Base-by-base conservation (phyloP, 1,140 invertebrate genomes). In the Drosophila ambigua region DNA sequence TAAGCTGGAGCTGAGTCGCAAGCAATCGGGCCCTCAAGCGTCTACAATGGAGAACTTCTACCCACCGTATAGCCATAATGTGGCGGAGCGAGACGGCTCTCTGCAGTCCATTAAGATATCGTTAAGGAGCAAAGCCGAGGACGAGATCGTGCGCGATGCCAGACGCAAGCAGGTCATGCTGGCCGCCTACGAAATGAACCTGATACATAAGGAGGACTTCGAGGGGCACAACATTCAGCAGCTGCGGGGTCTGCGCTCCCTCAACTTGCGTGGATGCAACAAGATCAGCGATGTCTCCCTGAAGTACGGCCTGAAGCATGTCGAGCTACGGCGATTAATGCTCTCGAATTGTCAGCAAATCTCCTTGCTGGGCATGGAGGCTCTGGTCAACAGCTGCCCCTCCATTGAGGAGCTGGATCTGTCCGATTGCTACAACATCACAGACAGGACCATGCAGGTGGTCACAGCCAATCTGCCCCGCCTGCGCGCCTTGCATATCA, bases 261-360 rank as follows among this genome's bases (percentile, higher is more conserved):
- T 96, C 3, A 94, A 96, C 87, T 87, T 96, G 5, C 93, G 94
- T 49, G 93, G 93, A 2, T 96, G 95, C 80, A 94, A 94, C 68
- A 94, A 93, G 79, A 94, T 96, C 11, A 95, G 95, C 31, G 95
- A 96, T 92, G 93, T 95, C 4, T 95, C 95, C 66, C 77, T 96
- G 2, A 94, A 93, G 48, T 94, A 95, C 77, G 94, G 94, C 6
- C 93, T 96, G 50, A 93, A 93, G 49, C 95, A 95, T 78, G 91
- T 92, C 31, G 95, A 95, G 90, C 91, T 96, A 5, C 68, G 46
- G 15, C 50, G 66, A 0, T 49, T 91, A 6, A 23, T 95, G 81
- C 91, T 96, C 8, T 95, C 94, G 44, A 93, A 94, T 81, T 95
- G 95, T 72, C 94, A 95, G 77, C 94, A 95, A 90, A 94, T 96